phyloP scores from a whole-genome alignment of 2,113 vertebrate genomes.

The Ceyx cyanopectus region DNA sequence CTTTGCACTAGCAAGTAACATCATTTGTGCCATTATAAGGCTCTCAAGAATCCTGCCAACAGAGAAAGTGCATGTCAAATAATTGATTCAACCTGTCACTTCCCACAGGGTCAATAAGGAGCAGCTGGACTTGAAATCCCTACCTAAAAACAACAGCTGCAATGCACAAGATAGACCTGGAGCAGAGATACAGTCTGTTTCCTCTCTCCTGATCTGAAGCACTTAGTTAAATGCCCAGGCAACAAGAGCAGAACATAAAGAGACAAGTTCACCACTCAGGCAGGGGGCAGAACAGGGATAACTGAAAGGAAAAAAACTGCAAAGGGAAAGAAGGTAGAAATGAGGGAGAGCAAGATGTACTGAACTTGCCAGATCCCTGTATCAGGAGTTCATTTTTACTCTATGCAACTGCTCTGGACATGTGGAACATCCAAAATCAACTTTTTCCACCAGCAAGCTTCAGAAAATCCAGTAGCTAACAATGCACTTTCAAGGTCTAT shows the following conservation, averaged over 20 bases:
- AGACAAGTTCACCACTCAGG: neutral
- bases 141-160: constrained; percentile 56
- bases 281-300: neutral
- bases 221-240: neutral
- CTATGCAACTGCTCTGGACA: neutral
- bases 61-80: neutral
- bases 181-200: neutral
- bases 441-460: neutral
- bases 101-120: constrained; percentile 32
- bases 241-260: neutral
- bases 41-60: constrained; percentile 30
- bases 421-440: neutral
- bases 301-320: neutral
- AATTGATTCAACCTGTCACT: constrained; percentile 53
- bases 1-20: constrained; percentile 29
- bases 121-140: constrained; percentile 56
- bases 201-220: neutral
- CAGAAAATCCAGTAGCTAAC: neutral
- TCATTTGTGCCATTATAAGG: constrained; percentile 33
- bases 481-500: neutral
- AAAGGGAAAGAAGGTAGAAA: neutral
- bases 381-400: neutral
- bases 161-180: neutral
- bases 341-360: neutral
- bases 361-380: neutral